Evolutionary conservation across 2,888 invertebrate species (phyloP).

Genomic region (Griposia aprilina): DNA sequence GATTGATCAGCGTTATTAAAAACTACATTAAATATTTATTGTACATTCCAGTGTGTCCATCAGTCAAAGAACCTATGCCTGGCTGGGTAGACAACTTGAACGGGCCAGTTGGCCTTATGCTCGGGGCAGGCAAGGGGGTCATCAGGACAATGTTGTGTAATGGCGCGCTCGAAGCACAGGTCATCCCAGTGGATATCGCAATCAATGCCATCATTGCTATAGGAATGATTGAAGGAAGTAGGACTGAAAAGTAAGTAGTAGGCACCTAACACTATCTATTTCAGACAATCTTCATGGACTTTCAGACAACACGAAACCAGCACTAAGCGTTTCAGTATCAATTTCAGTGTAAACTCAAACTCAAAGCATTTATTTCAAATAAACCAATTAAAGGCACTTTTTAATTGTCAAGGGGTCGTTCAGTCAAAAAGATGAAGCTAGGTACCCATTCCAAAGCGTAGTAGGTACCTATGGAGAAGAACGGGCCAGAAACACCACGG

Average conservation of each 20-base stretch:
- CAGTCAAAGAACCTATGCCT: slow-evolving; percentile 92
- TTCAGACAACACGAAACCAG: neutral
- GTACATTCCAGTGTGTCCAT: slow-evolving; percentile 82
- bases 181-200: slow-evolving; percentile 94
- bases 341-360: neutral
- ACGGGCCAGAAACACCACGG: no score
- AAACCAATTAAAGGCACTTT: no score
- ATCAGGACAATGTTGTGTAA: slow-evolving; percentile 96
- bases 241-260: slow-evolving; percentile 84
- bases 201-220: slow-evolving; percentile 94
- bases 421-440: no score
- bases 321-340: neutral
- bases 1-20: neutral
- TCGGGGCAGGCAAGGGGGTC: slow-evolving; percentile 96
- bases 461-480: no score
- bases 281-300: neutral
- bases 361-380: no score
- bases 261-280: no score
- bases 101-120: slow-evolving; percentile 95
- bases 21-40: neutral
- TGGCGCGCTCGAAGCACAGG: slow-evolving; percentile 92
- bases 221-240: slow-evolving; percentile 91
- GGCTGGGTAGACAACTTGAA: slow-evolving; percentile 98
- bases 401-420: no score
- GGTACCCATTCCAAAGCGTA: no score